These are phyloP conservation scores for Stenolophus ochropezus DNA, from an alignment of 2,888 invertebrate species.

Conservation along the genomic window DNA sequence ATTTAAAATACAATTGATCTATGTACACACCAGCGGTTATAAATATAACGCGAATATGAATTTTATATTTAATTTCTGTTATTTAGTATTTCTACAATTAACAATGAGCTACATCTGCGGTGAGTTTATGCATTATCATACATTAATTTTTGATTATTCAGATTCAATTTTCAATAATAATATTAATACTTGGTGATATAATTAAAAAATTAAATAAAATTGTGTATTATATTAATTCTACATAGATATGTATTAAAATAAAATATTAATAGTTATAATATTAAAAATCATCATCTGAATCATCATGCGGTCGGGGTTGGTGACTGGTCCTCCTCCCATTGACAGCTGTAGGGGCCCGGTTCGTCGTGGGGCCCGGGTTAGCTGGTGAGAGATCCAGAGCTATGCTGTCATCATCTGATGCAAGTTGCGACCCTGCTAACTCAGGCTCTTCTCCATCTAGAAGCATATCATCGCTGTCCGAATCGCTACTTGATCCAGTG, in stretches of 20 bases:
- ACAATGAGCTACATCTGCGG: too few relatives aligned
- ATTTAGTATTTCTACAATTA: too few relatives aligned
- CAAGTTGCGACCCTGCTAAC: slow-evolving; percentile 70
- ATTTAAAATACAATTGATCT: too few relatives aligned
- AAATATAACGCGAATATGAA: too few relatives aligned
- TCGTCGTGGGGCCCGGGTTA: slow-evolving; percentile 40
- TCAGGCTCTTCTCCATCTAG: slow-evolving; percentile 72
- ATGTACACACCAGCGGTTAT: too few relatives aligned
- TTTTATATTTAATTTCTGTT: too few relatives aligned
- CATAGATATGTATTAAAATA: background rate
- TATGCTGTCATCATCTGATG: slow-evolving; percentile 71
- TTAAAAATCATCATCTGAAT: slow-evolving; percentile 71
- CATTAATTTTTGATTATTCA: too few relatives aligned
- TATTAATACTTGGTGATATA: too few relatives aligned
- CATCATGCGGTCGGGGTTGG: slow-evolving; percentile 64
- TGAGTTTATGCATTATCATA: too few relatives aligned
- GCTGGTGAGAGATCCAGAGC: slow-evolving; percentile 70
- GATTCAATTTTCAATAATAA: too few relatives aligned
- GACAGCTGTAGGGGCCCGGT: slow-evolving; percentile 66
- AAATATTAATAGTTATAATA: background rate
- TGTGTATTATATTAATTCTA: too few relatives aligned
- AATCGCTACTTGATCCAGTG: slow-evolving; percentile 65
- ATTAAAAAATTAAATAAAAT: too few relatives aligned
- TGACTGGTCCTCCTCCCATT: slow-evolving; percentile 66
- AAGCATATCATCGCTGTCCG: slow-evolving; percentile 70